Conservation (phyloP, 2,888 invertebrate genomes). For the Didymodactylos carnosus region DNA sequence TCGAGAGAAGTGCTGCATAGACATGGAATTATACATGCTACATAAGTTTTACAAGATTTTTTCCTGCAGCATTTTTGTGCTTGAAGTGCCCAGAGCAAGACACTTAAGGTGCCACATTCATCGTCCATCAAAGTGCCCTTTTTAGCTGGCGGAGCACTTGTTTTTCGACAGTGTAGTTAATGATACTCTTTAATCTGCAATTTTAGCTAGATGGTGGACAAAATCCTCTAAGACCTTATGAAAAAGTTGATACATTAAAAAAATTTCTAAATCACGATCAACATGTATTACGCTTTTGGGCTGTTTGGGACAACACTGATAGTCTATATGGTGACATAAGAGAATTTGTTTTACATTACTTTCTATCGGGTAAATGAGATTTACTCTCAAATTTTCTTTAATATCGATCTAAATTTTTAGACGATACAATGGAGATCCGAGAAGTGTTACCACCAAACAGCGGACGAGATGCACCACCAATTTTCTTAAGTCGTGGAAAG, state of each 20-base stretch:
- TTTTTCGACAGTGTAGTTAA: background rate
- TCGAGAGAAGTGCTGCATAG: no score
- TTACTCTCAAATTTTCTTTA: no score
- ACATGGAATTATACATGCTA: no score
- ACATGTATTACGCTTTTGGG: constrained; percentile 51
- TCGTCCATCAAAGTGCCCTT: no score
- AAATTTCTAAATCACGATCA: constrained; percentile 65
- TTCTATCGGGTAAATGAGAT: constrained; percentile 45
- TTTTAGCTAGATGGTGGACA: constrained; percentile 31
- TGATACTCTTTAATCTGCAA: background rate
- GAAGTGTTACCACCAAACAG: constrained; percentile 48
- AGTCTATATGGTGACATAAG: constrained; percentile 57
- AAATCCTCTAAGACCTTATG: constrained; percentile 34
- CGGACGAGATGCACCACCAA: constrained; percentile 49
- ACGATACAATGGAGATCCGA: constrained; percentile 69
- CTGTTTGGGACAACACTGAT: constrained; percentile 69
- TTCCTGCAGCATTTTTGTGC: no score
- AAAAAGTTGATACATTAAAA: constrained; percentile 42
- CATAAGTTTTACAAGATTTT: no score
- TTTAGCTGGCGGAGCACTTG: no score
- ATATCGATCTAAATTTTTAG: no score
- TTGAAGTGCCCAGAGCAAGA: no score
- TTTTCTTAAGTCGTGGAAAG: constrained; percentile 54
- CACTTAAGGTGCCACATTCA: no score
- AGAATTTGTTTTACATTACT: constrained; percentile 58